These are phyloP conservation scores for Pachyseris speciosa DNA, from an alignment of 64 coral and sea anemone genomes.

Conservation along the genomic window DNA sequence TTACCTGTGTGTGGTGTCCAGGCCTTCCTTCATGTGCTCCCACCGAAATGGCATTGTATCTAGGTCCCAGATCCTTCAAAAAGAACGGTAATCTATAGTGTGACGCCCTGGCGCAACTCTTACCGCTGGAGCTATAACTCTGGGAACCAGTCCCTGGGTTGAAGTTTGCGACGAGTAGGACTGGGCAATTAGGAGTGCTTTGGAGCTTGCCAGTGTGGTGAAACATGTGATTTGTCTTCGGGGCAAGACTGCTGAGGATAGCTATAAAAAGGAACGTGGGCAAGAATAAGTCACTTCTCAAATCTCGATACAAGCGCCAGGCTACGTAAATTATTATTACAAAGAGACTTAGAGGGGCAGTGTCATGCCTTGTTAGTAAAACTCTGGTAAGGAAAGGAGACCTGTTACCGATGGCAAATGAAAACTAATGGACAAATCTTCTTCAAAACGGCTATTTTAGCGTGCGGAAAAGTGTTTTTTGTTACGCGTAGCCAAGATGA, in stretches of 20 bases:
- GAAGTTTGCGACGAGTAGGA: slow-evolving; percentile 91
- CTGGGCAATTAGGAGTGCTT: slow-evolving; percentile 88
- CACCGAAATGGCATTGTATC: slow-evolving; percentile 94
- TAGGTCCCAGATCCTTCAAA: slow-evolving; percentile 91
- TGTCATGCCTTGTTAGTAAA: no score
- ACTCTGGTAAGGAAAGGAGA: no score
- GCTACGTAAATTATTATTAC: no score
- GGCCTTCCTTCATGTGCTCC: slow-evolving; percentile 94
- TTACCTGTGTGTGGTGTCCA: slow-evolving; percentile 98
- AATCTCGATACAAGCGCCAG: no score
- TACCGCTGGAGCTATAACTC: slow-evolving; percentile 63
- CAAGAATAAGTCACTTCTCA: not conserved
- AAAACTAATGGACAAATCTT: no score
- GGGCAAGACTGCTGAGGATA: slow-evolving; percentile 71
- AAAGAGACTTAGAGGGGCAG: no score
- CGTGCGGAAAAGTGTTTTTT: no score
- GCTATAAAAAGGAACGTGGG: slow-evolving; percentile 31
- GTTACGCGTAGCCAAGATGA: no score
- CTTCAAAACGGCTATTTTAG: no score
- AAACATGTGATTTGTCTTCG: slow-evolving; percentile 82
- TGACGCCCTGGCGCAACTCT: slow-evolving; percentile 40
- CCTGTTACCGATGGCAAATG: no score
- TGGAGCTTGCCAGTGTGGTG: slow-evolving; percentile 81
- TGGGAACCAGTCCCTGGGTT: slow-evolving; percentile 91
- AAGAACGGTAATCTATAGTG: slow-evolving; percentile 88